Percentiles rank a stretch among this genome's conserved stretches.
Evolutionary conservation across 2,113 vertebrate genomes (phyloP).

Genomic region (Phalacrocorax carbo): DNA sequence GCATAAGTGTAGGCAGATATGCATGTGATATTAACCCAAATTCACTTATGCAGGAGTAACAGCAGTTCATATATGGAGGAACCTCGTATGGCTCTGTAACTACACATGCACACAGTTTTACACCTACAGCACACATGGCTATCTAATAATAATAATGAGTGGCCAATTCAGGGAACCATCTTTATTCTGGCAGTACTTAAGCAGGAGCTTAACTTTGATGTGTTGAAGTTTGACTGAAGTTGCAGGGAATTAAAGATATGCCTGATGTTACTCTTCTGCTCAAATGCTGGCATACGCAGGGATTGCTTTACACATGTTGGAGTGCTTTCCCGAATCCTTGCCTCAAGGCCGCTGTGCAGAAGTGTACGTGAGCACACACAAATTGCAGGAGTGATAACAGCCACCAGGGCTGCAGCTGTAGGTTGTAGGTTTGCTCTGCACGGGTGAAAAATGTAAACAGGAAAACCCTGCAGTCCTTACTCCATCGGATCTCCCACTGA

Average conservation of each 20-base stretch:
- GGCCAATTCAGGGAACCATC: neutral
- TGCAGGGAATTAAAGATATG: neutral
- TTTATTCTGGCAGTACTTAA: neutral
- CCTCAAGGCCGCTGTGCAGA: neutral
- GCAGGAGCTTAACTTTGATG: neutral
- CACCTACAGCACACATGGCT: neutral
- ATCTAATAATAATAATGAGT: neutral
- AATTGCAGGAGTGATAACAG: neutral
- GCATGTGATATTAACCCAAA: neutral
- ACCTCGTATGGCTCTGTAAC: neutral
- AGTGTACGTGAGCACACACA: neutral
- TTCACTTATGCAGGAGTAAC: neutral
- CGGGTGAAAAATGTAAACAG: neutral
- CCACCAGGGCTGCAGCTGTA: conserved; percentile 8
- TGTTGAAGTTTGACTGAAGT: neutral
- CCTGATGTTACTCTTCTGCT: neutral
- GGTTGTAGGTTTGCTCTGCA: neutral
- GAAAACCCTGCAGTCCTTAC: neutral
- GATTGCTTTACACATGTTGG: neutral
- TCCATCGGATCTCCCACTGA: neutral
- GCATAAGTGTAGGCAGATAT: neutral
- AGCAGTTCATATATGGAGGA: neutral
- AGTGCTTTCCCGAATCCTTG: conserved; percentile 46
- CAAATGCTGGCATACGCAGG: neutral
- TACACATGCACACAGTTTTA: neutral